Percentiles rank a stretch among this genome's conserved stretches.
Evolutionary conservation across 2,113 vertebrate species (phyloP).

Genomic region (Rhynchopsitta pachyrhyncha): DNA sequence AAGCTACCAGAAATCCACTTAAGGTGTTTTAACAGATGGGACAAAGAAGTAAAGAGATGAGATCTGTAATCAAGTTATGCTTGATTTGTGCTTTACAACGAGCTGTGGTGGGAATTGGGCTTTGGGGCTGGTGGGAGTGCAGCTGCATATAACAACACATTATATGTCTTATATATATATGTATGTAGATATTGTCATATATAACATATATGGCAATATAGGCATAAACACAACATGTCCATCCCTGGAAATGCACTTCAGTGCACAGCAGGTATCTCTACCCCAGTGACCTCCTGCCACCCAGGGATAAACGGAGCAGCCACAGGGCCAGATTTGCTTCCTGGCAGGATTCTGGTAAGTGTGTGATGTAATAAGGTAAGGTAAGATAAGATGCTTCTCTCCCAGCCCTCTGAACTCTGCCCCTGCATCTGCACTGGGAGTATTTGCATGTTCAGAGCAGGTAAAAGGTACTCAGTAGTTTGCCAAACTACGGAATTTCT

Average conservation of each 20-base stretch:
- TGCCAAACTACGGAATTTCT: not conserved
- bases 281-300: not conserved
- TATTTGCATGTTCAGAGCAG: not conserved
- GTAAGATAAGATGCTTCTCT: not conserved
- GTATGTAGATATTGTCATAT: not conserved
- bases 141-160: not conserved
- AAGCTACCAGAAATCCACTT: not conserved
- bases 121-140: not conserved
- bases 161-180: not conserved
- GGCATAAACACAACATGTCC: not conserved
- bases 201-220: not conserved
- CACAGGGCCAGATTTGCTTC: not conserved
- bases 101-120: fast-evolving
- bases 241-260: not conserved
- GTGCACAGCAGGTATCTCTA: not conserved
- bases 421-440: not conserved
- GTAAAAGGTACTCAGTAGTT: not conserved
- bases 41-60: not conserved
- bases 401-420: not conserved
- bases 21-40: not conserved
- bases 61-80: too few species aligned
- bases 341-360: fast-evolving
- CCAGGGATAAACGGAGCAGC: not conserved
- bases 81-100: not conserved
- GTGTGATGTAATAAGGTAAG: not conserved